Evolutionary conservation across 1,140 invertebrate species (phyloP), one percentile per base, ranked within the genome.

Genomic region (Drosophila ficusphila): DNA sequence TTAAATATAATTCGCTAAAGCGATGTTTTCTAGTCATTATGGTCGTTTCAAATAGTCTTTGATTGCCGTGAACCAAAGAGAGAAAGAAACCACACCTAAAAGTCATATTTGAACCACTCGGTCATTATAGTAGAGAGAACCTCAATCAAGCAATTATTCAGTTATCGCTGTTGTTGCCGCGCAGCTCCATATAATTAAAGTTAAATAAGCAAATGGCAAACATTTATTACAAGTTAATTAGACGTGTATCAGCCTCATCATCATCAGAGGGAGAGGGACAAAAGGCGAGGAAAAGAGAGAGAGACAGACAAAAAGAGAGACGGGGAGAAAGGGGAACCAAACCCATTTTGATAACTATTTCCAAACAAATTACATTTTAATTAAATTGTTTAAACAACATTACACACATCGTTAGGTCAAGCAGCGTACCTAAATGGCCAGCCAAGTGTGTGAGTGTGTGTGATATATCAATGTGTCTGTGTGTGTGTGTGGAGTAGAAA

Each of bases 311-410:
- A n/a, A n/a, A n/a, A 29, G 44, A 12, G 38, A 14, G 21, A 18
- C 58, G n/a, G 12, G 31, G 25, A 27, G 44, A 27, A 36, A 33
- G 38, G 44, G 9, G 27, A 47, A 58, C 70, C 82, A 81, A 88
- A 65, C 82, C 82, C 82, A 88, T 68, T 88, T 68, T 88, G 77
- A 88, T 88, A 88, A 88, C 78, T 82, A 88, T 82, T 88, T 88
- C 62, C 78, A 89, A 90, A 90, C 89, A 90, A 90, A 90, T 90
- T 90, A 90, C 89, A 90, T 90, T 90, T 90, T 90, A 90, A 90
- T 90, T 90, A 90, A 90, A 90, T 90, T 90, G 89, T 90, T 90
- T 90, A 79, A 90, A 89, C 79, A 85, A 90, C 89, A 90, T 90
- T 90, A 90, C 77, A 88, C 88, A 90, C 81, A 83, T 83, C 88